phyloP scores from a whole-genome alignment of 2,113 vertebrate genomes.

The Oncorhynchus keta region DNA sequence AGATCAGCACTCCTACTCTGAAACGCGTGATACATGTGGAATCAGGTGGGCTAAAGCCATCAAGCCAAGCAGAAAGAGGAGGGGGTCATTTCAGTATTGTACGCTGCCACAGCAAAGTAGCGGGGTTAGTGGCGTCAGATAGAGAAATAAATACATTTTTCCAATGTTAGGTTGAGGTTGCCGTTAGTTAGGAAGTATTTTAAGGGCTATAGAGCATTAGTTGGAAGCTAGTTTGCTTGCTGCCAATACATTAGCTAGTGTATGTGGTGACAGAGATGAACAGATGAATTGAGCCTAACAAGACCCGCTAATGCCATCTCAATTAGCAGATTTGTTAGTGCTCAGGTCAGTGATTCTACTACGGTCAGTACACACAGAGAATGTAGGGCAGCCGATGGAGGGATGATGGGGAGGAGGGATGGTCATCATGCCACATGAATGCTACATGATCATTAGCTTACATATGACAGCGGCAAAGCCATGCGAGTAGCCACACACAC shows the following conservation, averaged over 20 bases:
- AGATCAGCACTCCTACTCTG: too few species aligned
- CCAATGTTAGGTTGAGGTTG: conserved; percentile 33
- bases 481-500: background rate
- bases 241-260: too few species aligned
- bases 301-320: too few species aligned
- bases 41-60: conserved; percentile 9
- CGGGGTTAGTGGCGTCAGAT: conserved; percentile 35
- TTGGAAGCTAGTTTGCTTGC: too few species aligned
- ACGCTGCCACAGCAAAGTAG: conserved; percentile 34
- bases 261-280: too few species aligned
- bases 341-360: too few species aligned
- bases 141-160: conserved; percentile 26
- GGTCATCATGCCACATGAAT: background rate
- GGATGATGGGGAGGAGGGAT: conserved; percentile 1
- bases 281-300: too few species aligned
- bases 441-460: conserved; percentile 24
- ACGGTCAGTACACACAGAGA: too few species aligned
- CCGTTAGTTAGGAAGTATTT: background rate
- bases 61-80: conserved; percentile 35
- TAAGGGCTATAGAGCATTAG: too few species aligned
- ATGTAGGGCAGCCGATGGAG: conserved; percentile 17
- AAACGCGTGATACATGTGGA: too few species aligned
- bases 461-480: background rate
- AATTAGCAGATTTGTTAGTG: too few species aligned
- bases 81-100: background rate